Conservation (phyloP, 1,140 invertebrate species). For the Calycopis cecrops region DNA sequence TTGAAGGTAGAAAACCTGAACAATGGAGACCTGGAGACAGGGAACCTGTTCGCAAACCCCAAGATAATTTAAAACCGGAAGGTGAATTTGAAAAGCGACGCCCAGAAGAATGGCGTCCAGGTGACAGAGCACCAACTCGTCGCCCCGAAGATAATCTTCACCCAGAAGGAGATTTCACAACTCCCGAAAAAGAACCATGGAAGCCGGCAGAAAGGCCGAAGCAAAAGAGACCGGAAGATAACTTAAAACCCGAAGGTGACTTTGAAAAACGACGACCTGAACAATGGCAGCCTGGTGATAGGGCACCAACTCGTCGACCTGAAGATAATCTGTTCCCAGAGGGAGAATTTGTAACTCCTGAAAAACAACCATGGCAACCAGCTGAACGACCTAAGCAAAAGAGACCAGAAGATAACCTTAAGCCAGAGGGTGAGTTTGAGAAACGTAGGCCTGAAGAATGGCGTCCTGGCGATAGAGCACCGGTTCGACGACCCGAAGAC, state of each 20-base stretch:
- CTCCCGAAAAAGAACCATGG: conserved; percentile 60
- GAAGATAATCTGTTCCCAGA: conserved; percentile 75
- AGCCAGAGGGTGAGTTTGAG: conserved; percentile 81
- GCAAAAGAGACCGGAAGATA: conserved; percentile 61
- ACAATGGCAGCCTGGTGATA: conserved; percentile 67
- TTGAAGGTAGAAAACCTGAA: conserved; percentile 66
- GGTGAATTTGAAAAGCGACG: conserved; percentile 76
- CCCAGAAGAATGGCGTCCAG: conserved; percentile 66
- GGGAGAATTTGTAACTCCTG: conserved; percentile 75
- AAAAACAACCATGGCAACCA: conserved; percentile 54
- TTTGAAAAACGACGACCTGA: conserved; percentile 75
- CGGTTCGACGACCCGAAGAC: conserved; percentile 41
- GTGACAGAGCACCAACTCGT: conserved; percentile 73
- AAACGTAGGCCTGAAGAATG: conserved; percentile 54
- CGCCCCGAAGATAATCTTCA: conserved; percentile 76
- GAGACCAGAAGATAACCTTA: conserved; percentile 76
- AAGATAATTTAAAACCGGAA: conserved; percentile 77
- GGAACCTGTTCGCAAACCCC: conserved; percentile 67
- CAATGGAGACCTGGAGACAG: conserved; percentile 74
- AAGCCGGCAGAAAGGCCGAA: conserved; percentile 66
- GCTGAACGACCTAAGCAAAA: conserved; percentile 59
- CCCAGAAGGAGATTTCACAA: conserved; percentile 77
- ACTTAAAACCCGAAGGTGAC: conserved; percentile 70
- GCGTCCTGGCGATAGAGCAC: conserved; percentile 64
- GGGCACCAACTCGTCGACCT: conserved; percentile 55